A percentile compares a stretch with the other conserved stretches of the same genome.
Conservation (phyloP, 2,797 vertebrate genomes). For the Sternotherus odoratus region DNA sequence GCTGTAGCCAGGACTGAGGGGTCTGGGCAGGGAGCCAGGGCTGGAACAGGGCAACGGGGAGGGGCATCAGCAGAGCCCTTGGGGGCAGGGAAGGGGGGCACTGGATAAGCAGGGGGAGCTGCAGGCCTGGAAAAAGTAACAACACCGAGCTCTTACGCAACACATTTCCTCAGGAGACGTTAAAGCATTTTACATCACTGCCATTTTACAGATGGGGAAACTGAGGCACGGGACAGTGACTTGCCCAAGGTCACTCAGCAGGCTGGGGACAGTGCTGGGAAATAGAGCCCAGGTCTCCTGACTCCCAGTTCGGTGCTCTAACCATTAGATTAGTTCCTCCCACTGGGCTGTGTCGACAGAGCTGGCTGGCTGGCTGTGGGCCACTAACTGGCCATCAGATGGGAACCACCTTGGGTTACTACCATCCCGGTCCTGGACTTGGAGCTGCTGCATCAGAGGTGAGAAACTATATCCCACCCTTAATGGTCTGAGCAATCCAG, state of each 20-base stretch:
- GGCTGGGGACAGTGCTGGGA: fast-evolving
- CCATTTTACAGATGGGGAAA: not conserved
- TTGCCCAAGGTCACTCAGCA: not conserved
- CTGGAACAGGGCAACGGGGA: not conserved
- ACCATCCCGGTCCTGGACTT: not conserved
- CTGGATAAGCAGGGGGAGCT: not conserved
- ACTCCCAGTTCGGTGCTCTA: not conserved
- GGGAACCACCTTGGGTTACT: not conserved
- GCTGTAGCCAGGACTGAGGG: not conserved
- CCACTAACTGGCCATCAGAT: not conserved
- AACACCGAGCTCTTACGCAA: not conserved
- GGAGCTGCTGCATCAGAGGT: not conserved
- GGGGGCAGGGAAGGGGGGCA: not conserved
- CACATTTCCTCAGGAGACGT: not conserved
- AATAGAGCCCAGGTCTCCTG: not conserved
- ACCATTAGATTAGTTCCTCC: not conserved
- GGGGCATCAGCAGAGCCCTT: fast-evolving
- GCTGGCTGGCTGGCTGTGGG: not conserved
- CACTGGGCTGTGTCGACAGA: not conserved
- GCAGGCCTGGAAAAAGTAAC: not conserved
- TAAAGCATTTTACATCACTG: not conserved
- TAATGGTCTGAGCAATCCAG: not conserved
- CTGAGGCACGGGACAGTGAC: not conserved
- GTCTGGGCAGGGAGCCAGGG: not conserved
- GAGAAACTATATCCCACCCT: not conserved